Evolutionary conservation across 2,888 invertebrate species (phyloP), one percentile per base, ranked within the genome.

Genomic region (Falcaria lacertinaria): DNA sequence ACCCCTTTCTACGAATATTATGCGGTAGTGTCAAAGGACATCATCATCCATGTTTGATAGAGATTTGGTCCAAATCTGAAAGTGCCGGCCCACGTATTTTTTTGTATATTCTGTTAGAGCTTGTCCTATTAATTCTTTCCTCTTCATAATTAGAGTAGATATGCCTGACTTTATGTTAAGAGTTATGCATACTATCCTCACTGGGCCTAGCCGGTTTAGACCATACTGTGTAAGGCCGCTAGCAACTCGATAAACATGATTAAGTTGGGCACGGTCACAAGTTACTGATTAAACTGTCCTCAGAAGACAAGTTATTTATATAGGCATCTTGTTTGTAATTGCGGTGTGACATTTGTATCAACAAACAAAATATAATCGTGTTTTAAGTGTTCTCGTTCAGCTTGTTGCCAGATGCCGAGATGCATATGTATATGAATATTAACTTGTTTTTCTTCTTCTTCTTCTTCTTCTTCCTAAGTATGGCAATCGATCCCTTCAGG

Each of bases 251-350:
- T 17, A 39, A 43, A 32, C 42, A 33, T 43, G 36, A 42, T 41
- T 42, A 50, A 37, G 40, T 43, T 47, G 43, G 54, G 47, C 36
- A 55, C 42, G 57, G 46, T 47, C 44, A 48, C 50, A 48, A 51
- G 38, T 44, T 19, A 54, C 50, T 43, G 56, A 59, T 61, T 57
- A 54, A 60, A 54, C 45, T 44, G 47, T 47, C 58, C 37, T 38
- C 54, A 54, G 61, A 63, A 60, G 66, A 70, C 62, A 61, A 60
- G 66, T 62, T 52, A 33, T 44, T 57, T 54, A 64, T 58, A 63
- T 65, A 53, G 48, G n/a, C n/a, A n/a, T 56, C 60, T 64, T 68
- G 65, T 67, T 68, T 67, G 60, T 66, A 57, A 47, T 44, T 46
- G 44, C 14, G 52, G 50, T 65, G 50, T 65, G 56, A 58, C 65